These are phyloP conservation scores for Biston betularia DNA, from an alignment of 2,888 invertebrate genomes.

Conservation along the genomic window DNA sequence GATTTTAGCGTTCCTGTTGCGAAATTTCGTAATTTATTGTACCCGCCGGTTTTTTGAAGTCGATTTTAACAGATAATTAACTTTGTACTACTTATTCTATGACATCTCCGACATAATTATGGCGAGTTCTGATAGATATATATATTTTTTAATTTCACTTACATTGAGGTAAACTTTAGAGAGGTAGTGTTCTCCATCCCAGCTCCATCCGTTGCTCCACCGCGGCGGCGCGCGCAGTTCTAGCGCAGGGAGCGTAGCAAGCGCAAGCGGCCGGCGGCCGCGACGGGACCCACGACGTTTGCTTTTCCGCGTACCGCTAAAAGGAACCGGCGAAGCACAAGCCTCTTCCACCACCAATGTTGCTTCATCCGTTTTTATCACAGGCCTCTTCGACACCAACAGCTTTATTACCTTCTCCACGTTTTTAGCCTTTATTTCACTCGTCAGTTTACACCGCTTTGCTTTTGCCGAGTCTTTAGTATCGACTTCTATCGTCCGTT, in stretches of 20 bases:
- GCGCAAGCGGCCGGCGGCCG: slow-evolving; percentile 36
- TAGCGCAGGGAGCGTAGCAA: slow-evolving; percentile 52
- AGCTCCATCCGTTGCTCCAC: slow-evolving; percentile 97
- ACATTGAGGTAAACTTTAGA: slow-evolving; percentile 96
- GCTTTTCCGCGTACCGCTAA: slow-evolving; percentile 42
- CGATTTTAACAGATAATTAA: no score
- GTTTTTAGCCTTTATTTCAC: slow-evolving; percentile 71
- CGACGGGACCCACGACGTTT: slow-evolving; percentile 56
- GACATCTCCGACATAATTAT: no score
- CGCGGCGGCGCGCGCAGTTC: slow-evolving; percentile 68
- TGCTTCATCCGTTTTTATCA: slow-evolving; percentile 76
- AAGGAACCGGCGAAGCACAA: slow-evolving; percentile 61
- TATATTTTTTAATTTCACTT: slow-evolving; percentile 67
- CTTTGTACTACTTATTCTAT: no score
- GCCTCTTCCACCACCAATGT: slow-evolving; percentile 72
- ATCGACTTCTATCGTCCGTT: slow-evolving; percentile 37
- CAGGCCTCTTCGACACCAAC: slow-evolving; percentile 76
- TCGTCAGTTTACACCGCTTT: slow-evolving; percentile 67
- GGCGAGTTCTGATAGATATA: no score
- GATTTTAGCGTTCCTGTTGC: no score
- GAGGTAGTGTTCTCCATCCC: slow-evolving; percentile 94
- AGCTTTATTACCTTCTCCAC: slow-evolving; percentile 79
- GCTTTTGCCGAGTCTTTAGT: slow-evolving; percentile 40
- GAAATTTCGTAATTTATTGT: no score
- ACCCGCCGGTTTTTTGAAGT: no score